Evolutionary conservation across 2,113 vertebrate species (phyloP).

Genomic region (Phoenicopterus ruber): DNA sequence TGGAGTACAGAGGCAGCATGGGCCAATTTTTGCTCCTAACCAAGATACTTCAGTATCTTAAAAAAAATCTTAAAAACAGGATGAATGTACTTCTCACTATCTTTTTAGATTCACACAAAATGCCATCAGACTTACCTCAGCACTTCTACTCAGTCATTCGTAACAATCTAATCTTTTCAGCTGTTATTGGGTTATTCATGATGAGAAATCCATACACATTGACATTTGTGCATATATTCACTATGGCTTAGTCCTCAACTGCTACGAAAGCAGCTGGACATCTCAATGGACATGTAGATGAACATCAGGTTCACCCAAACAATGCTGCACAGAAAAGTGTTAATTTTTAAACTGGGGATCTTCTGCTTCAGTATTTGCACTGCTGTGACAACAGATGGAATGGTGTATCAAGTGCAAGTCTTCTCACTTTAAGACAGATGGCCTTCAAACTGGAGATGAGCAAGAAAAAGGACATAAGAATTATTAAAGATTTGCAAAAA

Average conservation of each 20-base stretch:
- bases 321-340: not conserved
- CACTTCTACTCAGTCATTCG: not conserved
- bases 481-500: not conserved
- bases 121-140: not conserved
- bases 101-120: not conserved
- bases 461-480: not conserved
- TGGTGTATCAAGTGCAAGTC: not conserved
- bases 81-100: not conserved
- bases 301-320: not conserved
- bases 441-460: slow-evolving; percentile 4
- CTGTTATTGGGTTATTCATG: not conserved
- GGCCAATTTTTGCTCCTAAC: not conserved
- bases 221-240: not conserved
- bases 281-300: not conserved
- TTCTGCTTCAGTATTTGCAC: not conserved
- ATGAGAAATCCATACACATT: not conserved
- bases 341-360: not conserved
- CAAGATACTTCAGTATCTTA: not conserved
- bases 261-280: not conserved
- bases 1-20: not conserved
- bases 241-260: not conserved
- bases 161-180: not conserved
- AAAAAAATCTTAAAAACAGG: not conserved
- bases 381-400: not conserved
- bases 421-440: slow-evolving; percentile 19